Base-by-base conservation (phyloP, 1,140 invertebrate species). In the Amyelois transitella region DNA sequence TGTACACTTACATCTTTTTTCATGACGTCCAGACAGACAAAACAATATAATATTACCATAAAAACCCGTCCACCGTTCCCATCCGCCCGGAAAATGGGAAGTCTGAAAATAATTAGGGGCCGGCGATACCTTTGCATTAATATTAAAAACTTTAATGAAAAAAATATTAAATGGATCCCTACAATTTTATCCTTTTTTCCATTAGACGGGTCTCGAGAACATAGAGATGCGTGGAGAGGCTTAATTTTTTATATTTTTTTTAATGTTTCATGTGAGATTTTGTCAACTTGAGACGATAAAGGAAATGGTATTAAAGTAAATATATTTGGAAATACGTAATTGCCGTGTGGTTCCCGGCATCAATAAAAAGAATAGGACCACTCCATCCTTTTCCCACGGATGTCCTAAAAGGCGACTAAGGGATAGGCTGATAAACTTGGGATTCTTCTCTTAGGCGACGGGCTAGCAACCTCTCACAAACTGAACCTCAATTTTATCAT, bases 131-230 rank as follows among this genome's bases (percentile, higher is more conserved):
- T 74, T 70, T 69, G 57, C 76, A 82, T 85, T 85, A 87, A 87
- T 87, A 87, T 87, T 87, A 82, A 87, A 87, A 87, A 87, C 84
- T 87, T 87, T 82, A 87, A 85, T 87, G 84, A 87, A 84, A 87
- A 87, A 85, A 85, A 82, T 78, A 82, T 85, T 77, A 87, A 87
- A 84, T 81, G 77, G 74, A 70, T 71, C 65, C 74, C 66, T 53
- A 57, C 60, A 72, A 81, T 75, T 78, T 80, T 73, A 80, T 85
- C 81, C 80, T 85, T 86, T 86, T 86, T 83, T 74, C 81, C 79
- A 74, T 81, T 83, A 82, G 76, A 73, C 66, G 66, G 55, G 56
- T 55, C 64, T 54, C 48, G 28, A 53, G 69, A 56, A 63, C 43
- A 63, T 44, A 12, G 20, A 38, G 43, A 20, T 47, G 22, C 1